These are phyloP conservation scores for Crocodylus rhombifer DNA, from an alignment of 2,797 vertebrate species.

Conservation along the genomic window DNA sequence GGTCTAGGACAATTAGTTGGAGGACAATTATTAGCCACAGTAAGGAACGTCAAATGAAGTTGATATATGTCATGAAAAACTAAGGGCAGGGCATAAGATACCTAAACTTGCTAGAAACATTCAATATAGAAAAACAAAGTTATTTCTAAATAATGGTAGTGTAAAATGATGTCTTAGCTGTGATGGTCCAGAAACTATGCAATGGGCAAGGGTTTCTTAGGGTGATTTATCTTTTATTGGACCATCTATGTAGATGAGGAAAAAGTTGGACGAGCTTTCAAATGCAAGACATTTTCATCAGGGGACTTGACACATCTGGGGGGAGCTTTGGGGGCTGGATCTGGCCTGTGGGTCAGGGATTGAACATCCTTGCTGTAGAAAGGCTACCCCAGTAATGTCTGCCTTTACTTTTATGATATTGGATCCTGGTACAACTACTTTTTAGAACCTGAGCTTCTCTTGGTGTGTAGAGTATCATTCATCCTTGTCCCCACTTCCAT, in stretches of 20 bases:
- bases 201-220: no score
- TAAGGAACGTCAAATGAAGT: neutral
- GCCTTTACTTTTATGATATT: neutral
- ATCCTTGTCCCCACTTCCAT: neutral
- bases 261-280: no score
- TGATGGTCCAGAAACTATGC: neutral
- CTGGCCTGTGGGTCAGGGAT: no score
- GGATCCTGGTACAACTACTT: neutral
- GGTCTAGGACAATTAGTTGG: neutral
- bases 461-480: neutral
- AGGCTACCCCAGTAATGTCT: neutral
- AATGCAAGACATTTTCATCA: no score
- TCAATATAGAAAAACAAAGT: neutral
- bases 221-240: no score
- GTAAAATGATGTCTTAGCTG: neutral
- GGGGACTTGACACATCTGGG: no score
- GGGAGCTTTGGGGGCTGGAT: no score
- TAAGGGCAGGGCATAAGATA: neutral
- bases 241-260: no score
- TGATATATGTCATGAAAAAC: neutral
- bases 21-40: neutral
- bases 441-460: slow-evolving; percentile 28
- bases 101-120: neutral
- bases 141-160: neutral
- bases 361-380: no score